phyloP scores from a whole-genome alignment of 1,140 invertebrate genomes.

The Drosophila equinoxialis region DNA sequence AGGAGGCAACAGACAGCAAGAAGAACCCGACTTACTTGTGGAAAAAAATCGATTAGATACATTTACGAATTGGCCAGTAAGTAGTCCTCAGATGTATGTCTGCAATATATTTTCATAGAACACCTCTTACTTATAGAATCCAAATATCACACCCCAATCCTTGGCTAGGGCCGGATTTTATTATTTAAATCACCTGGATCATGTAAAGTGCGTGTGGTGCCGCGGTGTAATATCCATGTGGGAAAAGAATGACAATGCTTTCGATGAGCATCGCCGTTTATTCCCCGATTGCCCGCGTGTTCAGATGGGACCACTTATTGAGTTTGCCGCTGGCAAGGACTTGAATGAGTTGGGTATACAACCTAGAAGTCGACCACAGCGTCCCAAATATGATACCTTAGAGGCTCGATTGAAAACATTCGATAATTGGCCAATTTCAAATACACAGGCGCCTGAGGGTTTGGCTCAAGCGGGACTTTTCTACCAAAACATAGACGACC shows the following conservation, averaged over 20 bases:
- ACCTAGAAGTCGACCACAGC: constrained; percentile 85
- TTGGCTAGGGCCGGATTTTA: constrained; percentile 91
- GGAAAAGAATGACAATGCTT: constrained; percentile 89
- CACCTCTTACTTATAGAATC: constrained; percentile 55
- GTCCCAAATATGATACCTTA: constrained; percentile 86
- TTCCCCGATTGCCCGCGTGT: constrained; percentile 88
- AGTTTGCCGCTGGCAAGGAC: constrained; percentile 77
- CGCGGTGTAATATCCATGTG: constrained; percentile 89
- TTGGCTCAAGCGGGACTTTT: constrained; percentile 91
- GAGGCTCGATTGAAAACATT: constrained; percentile 87
- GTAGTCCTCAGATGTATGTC: constrained; percentile 37
- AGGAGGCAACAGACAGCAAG: constrained; percentile 8
- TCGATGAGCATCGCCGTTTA: constrained; percentile 88
- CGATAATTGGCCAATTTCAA: constrained; percentile 85
- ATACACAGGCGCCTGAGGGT: constrained; percentile 87
- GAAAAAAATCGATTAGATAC: constrained; percentile 83
- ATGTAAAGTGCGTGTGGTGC: constrained; percentile 92
- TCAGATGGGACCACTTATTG: constrained; percentile 73
- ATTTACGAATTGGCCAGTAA: constrained; percentile 87
- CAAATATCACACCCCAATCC: constrained; percentile 86
- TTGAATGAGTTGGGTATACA: constrained; percentile 87
- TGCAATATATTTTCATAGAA: not conserved
- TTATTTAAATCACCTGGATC: constrained; percentile 83
- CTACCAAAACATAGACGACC: constrained; percentile 86
- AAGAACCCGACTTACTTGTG: constrained; percentile 54